phyloP scores from a whole-genome alignment of 2,113 vertebrate species.

The Callorhinus ursinus region DNA sequence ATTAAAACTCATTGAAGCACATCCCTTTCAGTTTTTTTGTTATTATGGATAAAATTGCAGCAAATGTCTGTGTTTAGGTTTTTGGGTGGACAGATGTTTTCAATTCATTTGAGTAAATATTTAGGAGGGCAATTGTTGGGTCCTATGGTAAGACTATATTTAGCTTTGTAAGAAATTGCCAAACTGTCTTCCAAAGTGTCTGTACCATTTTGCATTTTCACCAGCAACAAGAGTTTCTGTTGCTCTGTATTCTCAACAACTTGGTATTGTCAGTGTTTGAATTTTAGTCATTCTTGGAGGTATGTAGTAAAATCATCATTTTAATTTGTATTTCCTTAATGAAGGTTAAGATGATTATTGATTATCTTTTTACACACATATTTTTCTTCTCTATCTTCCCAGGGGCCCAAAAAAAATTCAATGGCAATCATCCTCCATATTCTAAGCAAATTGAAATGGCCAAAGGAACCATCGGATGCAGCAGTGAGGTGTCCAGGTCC shows the following conservation, averaged over 20 bases:
- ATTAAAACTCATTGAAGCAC: background rate
- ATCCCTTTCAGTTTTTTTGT: background rate
- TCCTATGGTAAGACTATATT: background rate
- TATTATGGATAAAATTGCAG: background rate
- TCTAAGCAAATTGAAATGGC: slow-evolving; percentile 32
- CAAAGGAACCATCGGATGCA: background rate
- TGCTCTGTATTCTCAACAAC: background rate
- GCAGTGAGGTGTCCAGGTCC: background rate
- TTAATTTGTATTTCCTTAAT: background rate
- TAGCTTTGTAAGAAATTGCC: background rate
- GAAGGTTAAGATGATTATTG: background rate
- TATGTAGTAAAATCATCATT: background rate
- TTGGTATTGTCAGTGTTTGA: background rate
- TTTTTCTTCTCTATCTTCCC: background rate
- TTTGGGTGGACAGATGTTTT: background rate
- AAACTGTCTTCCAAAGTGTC: background rate
- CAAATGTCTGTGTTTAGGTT: background rate
- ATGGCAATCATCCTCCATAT: slow-evolving; percentile 16
- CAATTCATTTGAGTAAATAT: background rate
- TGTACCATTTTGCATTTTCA: background rate
- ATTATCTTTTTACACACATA: background rate
- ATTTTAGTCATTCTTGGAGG: background rate
- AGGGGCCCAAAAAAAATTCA: slow-evolving; percentile 11
- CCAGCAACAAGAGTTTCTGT: background rate
- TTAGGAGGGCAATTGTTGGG: background rate